Evolutionary conservation across 2,113 vertebrate species (phyloP).

Genomic region (Vombatus ursinus): DNA sequence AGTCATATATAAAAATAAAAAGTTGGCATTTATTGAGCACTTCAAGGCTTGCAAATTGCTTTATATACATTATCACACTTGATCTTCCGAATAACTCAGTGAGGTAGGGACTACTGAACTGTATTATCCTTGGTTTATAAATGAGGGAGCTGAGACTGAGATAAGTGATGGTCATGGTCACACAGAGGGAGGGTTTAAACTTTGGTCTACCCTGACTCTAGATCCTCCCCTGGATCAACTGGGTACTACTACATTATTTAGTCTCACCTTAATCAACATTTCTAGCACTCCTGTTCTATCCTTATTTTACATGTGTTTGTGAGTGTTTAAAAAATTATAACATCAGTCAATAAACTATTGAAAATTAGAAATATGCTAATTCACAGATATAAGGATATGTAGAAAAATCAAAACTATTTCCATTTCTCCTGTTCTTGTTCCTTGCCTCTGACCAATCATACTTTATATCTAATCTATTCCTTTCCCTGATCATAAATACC

Average conservation of each 20-base stretch:
- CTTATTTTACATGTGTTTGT: not conserved
- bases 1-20: not conserved
- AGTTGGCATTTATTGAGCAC: not conserved
- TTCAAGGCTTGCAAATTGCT: not conserved
- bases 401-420: not conserved
- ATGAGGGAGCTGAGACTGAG: not conserved
- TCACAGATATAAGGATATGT: not conserved
- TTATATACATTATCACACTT: not conserved
- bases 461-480: not conserved
- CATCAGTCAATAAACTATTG: not conserved
- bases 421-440: not conserved
- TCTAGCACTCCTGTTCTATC: not conserved
- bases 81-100: not conserved
- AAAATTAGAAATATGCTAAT: slow-evolving; percentile 2
- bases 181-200: not conserved
- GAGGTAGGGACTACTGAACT: not conserved
- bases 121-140: not conserved
- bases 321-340: not conserved
- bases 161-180: not conserved
- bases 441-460: not conserved
- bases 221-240: not conserved
- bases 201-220: not conserved
- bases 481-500: not conserved
- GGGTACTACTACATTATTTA: not conserved
- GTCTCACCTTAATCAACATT: not conserved